These are phyloP conservation scores for Thymelicus sylvestris DNA, from an alignment of 2,888 invertebrate genomes.

Conservation along the genomic window DNA sequence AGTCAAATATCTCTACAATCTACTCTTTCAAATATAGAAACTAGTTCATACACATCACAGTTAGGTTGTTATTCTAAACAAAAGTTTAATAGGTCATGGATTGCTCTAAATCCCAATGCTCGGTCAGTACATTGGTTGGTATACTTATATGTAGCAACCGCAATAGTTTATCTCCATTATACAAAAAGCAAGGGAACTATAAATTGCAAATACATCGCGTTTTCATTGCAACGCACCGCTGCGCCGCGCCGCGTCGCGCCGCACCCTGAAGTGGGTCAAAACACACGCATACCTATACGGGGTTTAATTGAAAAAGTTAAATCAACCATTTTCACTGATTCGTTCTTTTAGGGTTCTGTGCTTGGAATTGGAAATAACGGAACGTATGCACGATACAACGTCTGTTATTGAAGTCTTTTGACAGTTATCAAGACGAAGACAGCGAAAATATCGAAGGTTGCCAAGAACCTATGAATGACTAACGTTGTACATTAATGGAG, in stretches of 20 bases:
- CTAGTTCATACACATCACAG: too few species aligned
- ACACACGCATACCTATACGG: constrained; percentile 47
- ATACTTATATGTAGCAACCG: not conserved
- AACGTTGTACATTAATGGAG: too few species aligned
- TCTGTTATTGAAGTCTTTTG: too few species aligned
- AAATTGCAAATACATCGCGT: not conserved
- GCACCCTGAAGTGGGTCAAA: constrained; percentile 44
- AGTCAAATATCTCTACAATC: too few species aligned
- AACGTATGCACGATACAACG: not conserved
- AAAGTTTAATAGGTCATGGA: not conserved
- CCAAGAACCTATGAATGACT: too few species aligned
- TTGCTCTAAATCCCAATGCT: not conserved
- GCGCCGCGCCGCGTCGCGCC: constrained; percentile 40
- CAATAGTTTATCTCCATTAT: not conserved
- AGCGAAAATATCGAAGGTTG: too few species aligned
- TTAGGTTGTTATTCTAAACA: not conserved
- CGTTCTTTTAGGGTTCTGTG: not conserved
- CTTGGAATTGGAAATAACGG: not conserved
- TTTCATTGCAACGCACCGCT: constrained; percentile 36
- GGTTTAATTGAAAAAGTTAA: constrained; percentile 49
- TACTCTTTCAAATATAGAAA: too few species aligned
- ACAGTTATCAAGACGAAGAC: too few species aligned
- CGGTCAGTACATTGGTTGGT: not conserved
- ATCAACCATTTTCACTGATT: constrained; percentile 59
- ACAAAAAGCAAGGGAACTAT: not conserved